Base-by-base conservation (phyloP, 2,888 invertebrate genomes). In the Laothoe populi region DNA sequence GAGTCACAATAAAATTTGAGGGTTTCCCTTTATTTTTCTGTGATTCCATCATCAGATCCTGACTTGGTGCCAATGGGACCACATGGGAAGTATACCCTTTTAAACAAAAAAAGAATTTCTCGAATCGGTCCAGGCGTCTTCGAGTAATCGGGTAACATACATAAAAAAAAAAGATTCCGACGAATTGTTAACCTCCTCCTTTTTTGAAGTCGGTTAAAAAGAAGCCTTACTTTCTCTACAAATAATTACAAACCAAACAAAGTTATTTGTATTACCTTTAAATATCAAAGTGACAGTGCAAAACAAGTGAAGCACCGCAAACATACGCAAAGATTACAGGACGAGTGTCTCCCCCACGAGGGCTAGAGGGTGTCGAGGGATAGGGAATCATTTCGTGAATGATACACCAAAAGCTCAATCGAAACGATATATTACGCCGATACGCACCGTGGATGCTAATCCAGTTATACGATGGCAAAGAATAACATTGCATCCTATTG, bases 391-490 rank as follows among this genome's bases (percentile, higher is more conserved):
- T 84, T 80, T 79, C 81, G 80, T 81, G 83, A 86, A 89, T 85
- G 89, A 90, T 91, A 88, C 86, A 86, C 85, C 86, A 86, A 90
- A 90, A 88, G 87, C 89, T 90, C 90, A 89, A 88, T 90, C 87
- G 87, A 82, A 86, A 82, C 88, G 86, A 90, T 89, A 87, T 88
- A 91, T 90, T 86, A 85, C 83, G 72, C 74, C 78, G 85, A 84
- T 87, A 84, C 81, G 82, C 82, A 78, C 79, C 76, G 78, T 79
- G 81, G 79, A 79, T 84, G 82, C 83, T 90, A 90, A 91, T 91
- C 90, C 86, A 87, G 90, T 90, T 90, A 90, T 82, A 42, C 75
- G 75, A 70, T 68, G 73, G 40, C 87, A 89, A 75, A 88, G 87
- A 53, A 19, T 35, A 46, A 31, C 10, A 53, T 38, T 38, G 38